Evolutionary conservation across 1,140 invertebrate genomes (phyloP).

Genomic region (Fopius arisanus): DNA sequence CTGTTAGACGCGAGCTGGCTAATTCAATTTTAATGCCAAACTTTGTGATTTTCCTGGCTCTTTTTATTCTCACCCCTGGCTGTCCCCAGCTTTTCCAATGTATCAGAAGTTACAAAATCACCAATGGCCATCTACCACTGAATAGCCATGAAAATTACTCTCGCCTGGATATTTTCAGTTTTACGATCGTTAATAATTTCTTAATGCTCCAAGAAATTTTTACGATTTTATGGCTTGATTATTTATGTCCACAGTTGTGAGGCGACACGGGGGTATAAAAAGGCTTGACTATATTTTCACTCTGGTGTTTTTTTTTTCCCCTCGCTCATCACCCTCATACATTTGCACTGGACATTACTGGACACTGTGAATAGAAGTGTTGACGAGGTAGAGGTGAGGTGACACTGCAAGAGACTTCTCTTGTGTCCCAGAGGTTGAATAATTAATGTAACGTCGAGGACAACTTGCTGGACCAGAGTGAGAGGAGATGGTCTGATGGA

Average conservation of each 20-base stretch:
- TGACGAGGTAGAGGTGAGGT: slow-evolving; percentile 1
- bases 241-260: neutral
- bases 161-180: neutral
- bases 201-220: neutral
- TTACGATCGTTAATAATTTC: neutral
- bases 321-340: neutral
- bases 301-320: neutral
- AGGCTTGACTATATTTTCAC: neutral
- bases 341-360: neutral
- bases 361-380: slow-evolving; percentile 16
- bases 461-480: slow-evolving; percentile 47
- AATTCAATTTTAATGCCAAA: slow-evolving; percentile 33
- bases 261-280: too few relatives aligned
- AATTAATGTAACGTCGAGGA: slow-evolving; percentile 51
- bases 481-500: slow-evolving; percentile 27
- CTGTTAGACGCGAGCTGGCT: slow-evolving; percentile 20
- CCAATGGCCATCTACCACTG: neutral
- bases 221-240: neutral
- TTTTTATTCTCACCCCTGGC: neutral
- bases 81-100: neutral
- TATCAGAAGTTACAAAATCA: neutral
- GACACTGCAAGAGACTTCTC: neutral
- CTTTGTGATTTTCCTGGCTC: slow-evolving; percentile 20
- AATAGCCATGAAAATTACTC: neutral
- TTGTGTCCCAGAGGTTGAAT: slow-evolving; percentile 45